Conservation (phyloP, 2,888 invertebrate species). For the Drosophila paramelanica region DNA sequence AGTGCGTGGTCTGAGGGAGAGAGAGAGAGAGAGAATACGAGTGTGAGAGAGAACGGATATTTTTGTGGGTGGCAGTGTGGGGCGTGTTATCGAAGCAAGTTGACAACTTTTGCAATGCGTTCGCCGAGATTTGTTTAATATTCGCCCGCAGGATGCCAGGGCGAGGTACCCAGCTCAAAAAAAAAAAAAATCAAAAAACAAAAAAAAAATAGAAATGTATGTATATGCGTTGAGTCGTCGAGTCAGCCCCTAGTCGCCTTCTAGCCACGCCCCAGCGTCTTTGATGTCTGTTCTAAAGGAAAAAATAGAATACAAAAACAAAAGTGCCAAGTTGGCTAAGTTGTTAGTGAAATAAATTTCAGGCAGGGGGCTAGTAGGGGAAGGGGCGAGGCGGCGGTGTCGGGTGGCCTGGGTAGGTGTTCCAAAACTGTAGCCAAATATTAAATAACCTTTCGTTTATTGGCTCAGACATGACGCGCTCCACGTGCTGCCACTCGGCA, state of each 20-base stretch:
- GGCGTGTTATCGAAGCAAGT: slow-evolving; percentile 72
- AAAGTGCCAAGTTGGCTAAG: slow-evolving; percentile 74
- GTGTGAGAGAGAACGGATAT: neutral
- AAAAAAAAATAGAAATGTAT: slow-evolving; percentile 4
- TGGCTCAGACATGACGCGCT: slow-evolving; percentile 72
- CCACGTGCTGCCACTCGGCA: slow-evolving; percentile 46
- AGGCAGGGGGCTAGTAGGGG: neutral
- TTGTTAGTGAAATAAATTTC: slow-evolving; percentile 44
- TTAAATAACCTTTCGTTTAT: slow-evolving; percentile 81
- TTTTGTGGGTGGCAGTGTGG: slow-evolving; percentile 7
- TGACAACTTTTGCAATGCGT: slow-evolving; percentile 81
- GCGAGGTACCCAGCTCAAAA: slow-evolving; percentile 55
- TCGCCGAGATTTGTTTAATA: slow-evolving; percentile 77
- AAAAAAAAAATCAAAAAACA: slow-evolving; percentile 11
- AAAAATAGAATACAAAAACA: slow-evolving; percentile 23
- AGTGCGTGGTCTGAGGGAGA: too few relatives aligned
- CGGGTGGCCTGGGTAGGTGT: neutral
- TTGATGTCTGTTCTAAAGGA: slow-evolving; percentile 60
- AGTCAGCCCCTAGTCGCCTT: neutral
- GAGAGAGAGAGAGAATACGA: neutral
- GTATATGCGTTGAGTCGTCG: too few relatives aligned
- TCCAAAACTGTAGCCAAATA: slow-evolving; percentile 68
- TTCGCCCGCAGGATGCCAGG: slow-evolving; percentile 67
- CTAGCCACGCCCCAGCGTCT: slow-evolving; percentile 58
- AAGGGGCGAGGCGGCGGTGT: neutral